A percentile compares a stretch with the other conserved stretches of the same genome.
Conservation (phyloP, 2,113 vertebrate genomes). For the rabbit (Oryctolagus cuniculus) region DNA sequence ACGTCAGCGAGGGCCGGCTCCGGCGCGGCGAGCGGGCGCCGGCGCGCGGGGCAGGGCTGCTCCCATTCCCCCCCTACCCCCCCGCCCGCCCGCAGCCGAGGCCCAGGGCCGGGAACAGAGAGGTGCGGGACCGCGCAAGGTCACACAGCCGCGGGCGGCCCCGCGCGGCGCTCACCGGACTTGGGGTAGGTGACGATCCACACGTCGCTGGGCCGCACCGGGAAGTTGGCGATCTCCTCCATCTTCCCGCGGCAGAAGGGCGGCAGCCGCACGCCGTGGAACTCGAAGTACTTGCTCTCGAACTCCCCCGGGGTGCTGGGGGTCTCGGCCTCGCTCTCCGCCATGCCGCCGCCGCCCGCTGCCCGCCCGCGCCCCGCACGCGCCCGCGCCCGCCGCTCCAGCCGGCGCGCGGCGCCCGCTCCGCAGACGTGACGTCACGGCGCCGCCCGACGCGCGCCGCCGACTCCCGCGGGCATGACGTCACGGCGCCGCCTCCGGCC, state of each 20-base stretch:
- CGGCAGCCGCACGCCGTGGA: slow-evolving; percentile 96
- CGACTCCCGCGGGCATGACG: slow-evolving; percentile 24
- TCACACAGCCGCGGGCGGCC: slow-evolving; percentile 62
- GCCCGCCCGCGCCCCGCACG: neutral
- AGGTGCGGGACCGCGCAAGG: slow-evolving; percentile 50
- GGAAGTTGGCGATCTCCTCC: slow-evolving; percentile 97
- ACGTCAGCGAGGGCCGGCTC: neutral
- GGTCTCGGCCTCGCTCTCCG: slow-evolving; percentile 97
- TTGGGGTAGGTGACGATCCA: slow-evolving; percentile 99
- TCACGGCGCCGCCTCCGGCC: neutral
- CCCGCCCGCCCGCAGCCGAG: no score
- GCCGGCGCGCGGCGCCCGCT: neutral
- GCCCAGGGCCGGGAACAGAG: slow-evolving; percentile 40
- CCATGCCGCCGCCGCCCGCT: slow-evolving; percentile 89
- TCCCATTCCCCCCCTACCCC: slow-evolving; percentile 48
- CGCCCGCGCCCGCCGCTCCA: neutral
- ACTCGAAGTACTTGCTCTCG: slow-evolving; percentile 99
- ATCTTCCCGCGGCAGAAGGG: slow-evolving; percentile 99
- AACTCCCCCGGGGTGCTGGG: slow-evolving; percentile 98
- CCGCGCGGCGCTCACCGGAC: slow-evolving; percentile 90
- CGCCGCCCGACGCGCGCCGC: neutral
- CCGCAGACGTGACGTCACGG: slow-evolving; percentile 70
- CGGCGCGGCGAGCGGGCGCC: no score
- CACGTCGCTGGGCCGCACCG: slow-evolving; percentile 96
- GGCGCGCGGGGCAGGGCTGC: neutral